Evolutionary conservation across 2,113 vertebrate species (phyloP).

Genomic region (Coturnix japonica): DNA sequence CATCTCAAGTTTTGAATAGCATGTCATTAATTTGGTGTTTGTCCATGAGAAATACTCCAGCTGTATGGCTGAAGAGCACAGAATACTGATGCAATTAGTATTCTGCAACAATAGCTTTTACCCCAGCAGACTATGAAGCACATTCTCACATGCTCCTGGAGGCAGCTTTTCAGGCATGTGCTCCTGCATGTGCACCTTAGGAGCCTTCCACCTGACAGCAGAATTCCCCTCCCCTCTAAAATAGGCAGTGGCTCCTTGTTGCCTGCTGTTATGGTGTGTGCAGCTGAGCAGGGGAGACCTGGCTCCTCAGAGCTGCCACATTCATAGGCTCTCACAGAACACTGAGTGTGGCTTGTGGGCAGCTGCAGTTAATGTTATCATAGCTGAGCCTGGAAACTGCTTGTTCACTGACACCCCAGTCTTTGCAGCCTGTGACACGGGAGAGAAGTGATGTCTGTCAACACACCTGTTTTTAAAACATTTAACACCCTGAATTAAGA

Average conservation of each 20-base stretch:
- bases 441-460: neutral
- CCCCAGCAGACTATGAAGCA: neutral
- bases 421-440: neutral
- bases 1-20: neutral
- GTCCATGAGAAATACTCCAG: neutral
- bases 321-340: accelerated
- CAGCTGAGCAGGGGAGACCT: neutral
- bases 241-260: neutral
- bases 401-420: neutral
- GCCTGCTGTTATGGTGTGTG: too few species aligned
- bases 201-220: neutral
- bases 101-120: neutral
- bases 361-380: neutral
- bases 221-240: neutral
- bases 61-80: neutral
- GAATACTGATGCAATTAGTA: neutral
- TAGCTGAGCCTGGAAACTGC: neutral
- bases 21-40: neutral
- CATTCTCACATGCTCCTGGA: neutral
- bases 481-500: neutral
- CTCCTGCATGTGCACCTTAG: accelerated
- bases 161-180: accelerated
- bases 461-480: neutral
- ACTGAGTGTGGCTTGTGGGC: neutral
- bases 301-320: accelerated